Evolutionary conservation across 37 sponge, comb jelly and placozoan genomes (phyloP), one percentile per base, ranked within the genome.

Genomic region (Lycopodina hypogea): DNA sequence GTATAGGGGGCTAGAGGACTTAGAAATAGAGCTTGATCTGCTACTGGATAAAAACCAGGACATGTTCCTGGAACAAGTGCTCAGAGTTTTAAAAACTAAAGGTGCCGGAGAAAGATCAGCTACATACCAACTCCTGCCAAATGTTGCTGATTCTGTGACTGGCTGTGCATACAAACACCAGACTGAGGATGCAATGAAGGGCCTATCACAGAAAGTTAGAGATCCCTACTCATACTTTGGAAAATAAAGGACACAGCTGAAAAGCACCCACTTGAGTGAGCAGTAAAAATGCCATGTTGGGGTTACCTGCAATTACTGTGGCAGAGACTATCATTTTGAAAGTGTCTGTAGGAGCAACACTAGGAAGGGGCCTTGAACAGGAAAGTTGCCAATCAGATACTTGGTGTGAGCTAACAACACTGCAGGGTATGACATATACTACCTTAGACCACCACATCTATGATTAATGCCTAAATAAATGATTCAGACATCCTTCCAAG

Each of bases 11-110:
- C 66, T 81, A 29, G 74, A 81, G 9, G 48, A 45, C 48, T 45
- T 9, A 45, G 74, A 81, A 58, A 71, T 81, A 57, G 71, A 81
- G 40, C 57, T 81, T 62, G 74, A 81, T 73, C 28, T 81, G 52
- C 34, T 81, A 30, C 73, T 72, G 12, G 72, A 71, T 64, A 81
- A 71, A 63, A 81, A 81, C 48, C 72, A 81, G 63, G 81, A 81
- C 57, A 78, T 78, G 79, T 68, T 69, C 22, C 45, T 80, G 26
- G 70, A 80, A 40, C 59, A 80, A 30, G 42, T 28, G 41, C 71
- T 80, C 34, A 56, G 30, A 70, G 69, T 80, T 57, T 71, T 80
- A 18, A 70, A 69, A 57, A 60, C 80, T 9, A 80, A 78, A 36
- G 78, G 65, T 36, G 66, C 78, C 21, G 76, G 76, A 37, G 69